Evolutionary conservation across 2,888 invertebrate genomes (phyloP), one percentile per base, ranked within the genome.

Genomic region (Kryphioiulus occultus): DNA sequence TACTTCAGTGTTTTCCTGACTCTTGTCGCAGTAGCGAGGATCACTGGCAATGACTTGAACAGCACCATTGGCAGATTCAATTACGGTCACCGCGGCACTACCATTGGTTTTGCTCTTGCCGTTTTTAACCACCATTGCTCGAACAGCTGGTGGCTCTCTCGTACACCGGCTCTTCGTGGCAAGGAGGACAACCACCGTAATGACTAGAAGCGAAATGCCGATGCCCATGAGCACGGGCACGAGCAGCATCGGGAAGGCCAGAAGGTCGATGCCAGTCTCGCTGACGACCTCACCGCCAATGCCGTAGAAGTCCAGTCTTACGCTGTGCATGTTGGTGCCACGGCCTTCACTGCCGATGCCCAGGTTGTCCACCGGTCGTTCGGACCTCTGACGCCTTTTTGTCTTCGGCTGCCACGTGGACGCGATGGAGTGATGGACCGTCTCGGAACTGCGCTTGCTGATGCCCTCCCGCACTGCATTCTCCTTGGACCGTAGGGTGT

Each of bases 241-340:
- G 5, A 84, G 39, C 39, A 10, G 5, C 78, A 78, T 78, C 10
- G 26, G 26, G 10, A 26, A 22, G 78, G 26, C 3, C 78, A 26
- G 78, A n/a, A 26, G 26, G 78, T 78, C 78, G 7, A 26, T 22
- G 78, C 78, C 78, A 26, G 30, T 32, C 22, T 3, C 85, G 30
- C 22, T 30, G n/a, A 32, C 12, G 4, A 3, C 35, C n/a, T 30
- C 85, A 68, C 68, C 19, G 39, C 59, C 44, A 1, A 86, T 86
- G 19, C 68, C 59, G 44, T 68, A 12, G 87, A 32, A 89, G 53
- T 89, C 86, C 32, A 90, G 83, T 15, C 87, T 83, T 12, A 90
- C 82, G 17, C 89, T 86, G 85, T 90, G 89, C 89, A 90, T 90
- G 87, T 90, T 90, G 2, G 90, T 90, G 1, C 90, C 90, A 15